phyloP scores from a whole-genome alignment of 1,140 invertebrate genomes.

The Drosophila grimshawi region DNA sequence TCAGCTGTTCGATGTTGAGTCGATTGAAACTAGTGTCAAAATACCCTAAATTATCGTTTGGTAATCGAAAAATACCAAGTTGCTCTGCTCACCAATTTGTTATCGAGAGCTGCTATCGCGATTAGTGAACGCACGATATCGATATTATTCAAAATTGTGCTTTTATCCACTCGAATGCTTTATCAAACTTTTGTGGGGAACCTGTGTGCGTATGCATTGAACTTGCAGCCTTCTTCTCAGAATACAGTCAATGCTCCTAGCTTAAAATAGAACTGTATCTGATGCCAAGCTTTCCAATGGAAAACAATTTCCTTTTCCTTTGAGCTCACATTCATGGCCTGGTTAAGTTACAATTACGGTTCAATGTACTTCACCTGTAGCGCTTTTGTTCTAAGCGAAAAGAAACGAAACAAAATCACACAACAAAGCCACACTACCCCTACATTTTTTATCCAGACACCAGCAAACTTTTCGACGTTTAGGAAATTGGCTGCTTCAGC shows the following conservation, averaged over 20 bases:
- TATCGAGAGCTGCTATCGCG: constrained; percentile 35
- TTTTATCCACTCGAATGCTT: not conserved
- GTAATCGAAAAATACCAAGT: constrained; percentile 12
- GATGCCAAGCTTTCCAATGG: constrained; percentile 47
- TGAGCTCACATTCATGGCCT: constrained; percentile 23
- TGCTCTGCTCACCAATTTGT: not conserved
- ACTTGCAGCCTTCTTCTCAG: constrained; percentile 44
- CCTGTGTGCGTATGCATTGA: constrained; percentile 57
- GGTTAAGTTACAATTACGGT: constrained; percentile 35
- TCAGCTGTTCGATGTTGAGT: constrained; percentile 1
- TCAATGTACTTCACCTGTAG: constrained; percentile 55
- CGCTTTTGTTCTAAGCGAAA: constrained; percentile 33
- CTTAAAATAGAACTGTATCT: constrained; percentile 47
- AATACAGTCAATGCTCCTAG: constrained; percentile 36
- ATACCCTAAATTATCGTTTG: constrained; percentile 7
- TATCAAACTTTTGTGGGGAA: constrained; percentile 3
- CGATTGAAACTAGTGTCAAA: not conserved
- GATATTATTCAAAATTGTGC: not conserved
- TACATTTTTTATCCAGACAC: not conserved
- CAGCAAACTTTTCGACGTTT: not conserved
- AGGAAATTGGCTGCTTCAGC: constrained; percentile 12
- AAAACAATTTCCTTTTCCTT: constrained; percentile 70
- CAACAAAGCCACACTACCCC: constrained; percentile 12
- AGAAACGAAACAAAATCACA: constrained; percentile 37
- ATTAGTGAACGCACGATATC: not conserved